phyloP scores from a whole-genome alignment of 2,113 vertebrate species.

The Dasypus novemcinctus region DNA sequence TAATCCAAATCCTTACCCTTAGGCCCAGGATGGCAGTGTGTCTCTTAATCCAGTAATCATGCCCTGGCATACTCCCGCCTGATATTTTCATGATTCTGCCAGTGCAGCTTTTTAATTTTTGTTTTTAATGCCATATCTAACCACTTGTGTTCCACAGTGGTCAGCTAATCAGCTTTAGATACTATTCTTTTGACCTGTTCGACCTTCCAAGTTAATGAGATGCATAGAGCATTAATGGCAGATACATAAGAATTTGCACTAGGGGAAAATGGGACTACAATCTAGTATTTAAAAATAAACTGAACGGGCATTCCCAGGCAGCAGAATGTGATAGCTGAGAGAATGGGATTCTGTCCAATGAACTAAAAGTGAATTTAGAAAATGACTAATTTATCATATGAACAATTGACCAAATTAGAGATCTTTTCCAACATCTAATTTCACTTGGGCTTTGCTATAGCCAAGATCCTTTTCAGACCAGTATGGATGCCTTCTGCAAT shows the following conservation, averaged over 20 bases:
- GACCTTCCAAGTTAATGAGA: neutral
- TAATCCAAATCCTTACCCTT: neutral
- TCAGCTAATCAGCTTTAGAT: neutral
- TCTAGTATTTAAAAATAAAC: constrained; percentile 1
- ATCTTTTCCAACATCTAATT: neutral
- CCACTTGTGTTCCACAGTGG: neutral
- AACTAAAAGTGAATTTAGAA: constrained; percentile 60
- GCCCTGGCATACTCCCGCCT: neutral
- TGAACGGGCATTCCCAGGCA: neutral
- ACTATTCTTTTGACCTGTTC: neutral
- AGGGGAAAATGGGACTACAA: neutral
- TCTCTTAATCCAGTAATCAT: neutral
- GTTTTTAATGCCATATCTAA: neutral
- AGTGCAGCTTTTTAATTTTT: neutral
- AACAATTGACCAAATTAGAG: constrained; percentile 22
- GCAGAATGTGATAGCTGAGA: neutral
- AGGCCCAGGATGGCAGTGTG: neutral
- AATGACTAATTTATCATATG: constrained; percentile 15
- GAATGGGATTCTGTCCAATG: neutral
- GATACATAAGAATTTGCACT: neutral
- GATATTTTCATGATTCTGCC: neutral
- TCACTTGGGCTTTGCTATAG: neutral
- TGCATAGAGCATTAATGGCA: neutral
- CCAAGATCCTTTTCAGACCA: neutral
- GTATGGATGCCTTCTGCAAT: neutral